Conservation (phyloP, 2,888 invertebrate species). For the Sminthurinus aureus region DNA sequence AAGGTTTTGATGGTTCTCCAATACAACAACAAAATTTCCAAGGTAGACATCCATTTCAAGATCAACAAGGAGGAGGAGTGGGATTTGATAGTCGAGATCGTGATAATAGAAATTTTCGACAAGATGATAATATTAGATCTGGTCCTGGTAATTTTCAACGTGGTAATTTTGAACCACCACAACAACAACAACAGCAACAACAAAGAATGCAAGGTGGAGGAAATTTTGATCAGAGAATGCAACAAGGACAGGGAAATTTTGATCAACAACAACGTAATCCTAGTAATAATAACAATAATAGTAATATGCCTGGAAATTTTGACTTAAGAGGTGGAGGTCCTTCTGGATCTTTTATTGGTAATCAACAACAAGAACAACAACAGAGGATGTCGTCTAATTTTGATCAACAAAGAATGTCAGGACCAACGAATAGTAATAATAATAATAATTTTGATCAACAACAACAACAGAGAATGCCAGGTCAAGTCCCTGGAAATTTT, state of each 20-base stretch:
- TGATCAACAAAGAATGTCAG: conserved; percentile 21
- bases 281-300: background rate
- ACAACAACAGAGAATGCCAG: conserved; percentile 2
- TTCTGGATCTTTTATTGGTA: background rate
- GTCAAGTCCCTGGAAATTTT: conserved; percentile 17
- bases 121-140: too few species aligned
- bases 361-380: too few species aligned
- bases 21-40: conserved; percentile 43
- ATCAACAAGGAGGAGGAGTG: conserved; percentile 2
- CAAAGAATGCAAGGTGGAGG: conserved; percentile 18
- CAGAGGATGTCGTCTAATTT: background rate
- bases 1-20: conserved; percentile 54
- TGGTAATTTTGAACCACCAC: conserved; percentile 34
- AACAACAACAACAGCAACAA: conserved; percentile 41
- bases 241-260: conserved; percentile 17
- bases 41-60: conserved; percentile 23
- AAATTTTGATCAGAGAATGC: conserved; percentile 38
- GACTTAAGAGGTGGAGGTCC: background rate
- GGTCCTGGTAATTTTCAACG: conserved; percentile 25
- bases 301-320: conserved; percentile 20
- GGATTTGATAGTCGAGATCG: background rate
- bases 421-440: background rate
- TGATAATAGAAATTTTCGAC: background rate
- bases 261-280: conserved; percentile 4
- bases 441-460: conserved; percentile 26